phyloP scores from a whole-genome alignment of 2,113 vertebrate species.

The Python bivittatus region DNA sequence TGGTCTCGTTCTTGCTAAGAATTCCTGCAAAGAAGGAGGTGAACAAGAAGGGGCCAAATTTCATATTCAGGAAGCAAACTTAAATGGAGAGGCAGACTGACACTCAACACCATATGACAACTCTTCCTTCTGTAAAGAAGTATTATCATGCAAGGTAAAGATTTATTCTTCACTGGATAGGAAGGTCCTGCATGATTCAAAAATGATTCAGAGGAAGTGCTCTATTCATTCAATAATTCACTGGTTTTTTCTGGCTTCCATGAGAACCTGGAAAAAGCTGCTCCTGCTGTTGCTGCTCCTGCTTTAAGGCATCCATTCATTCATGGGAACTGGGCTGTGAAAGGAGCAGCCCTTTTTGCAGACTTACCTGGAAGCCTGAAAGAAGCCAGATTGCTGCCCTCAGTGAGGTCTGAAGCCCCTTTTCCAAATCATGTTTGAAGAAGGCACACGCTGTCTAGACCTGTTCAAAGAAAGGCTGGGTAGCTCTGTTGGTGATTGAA shows the following conservation, averaged over 20 bases:
- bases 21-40: neutral
- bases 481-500: neutral
- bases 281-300: neutral
- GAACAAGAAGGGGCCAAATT: neutral
- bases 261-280: neutral
- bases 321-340: neutral
- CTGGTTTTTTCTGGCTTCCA: neutral
- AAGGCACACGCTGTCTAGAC: neutral
- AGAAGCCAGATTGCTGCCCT: too few species aligned
- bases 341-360: neutral
- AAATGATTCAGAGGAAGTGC: neutral
- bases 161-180: too few species aligned
- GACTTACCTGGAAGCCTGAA: too few species aligned
- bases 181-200: neutral
- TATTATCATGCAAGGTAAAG: neutral
- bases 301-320: neutral
- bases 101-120: too few species aligned
- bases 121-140: too few species aligned
- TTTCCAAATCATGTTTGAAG: neutral
- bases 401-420: neutral
- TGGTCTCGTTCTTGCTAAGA: constrained; percentile 28
- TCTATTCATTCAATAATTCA: neutral
- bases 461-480: neutral
- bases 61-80: too few species aligned
- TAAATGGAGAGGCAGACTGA: too few species aligned